Evolutionary conservation across 2,888 invertebrate genomes (phyloP).

Genomic region (Drosophila limbata): DNA sequence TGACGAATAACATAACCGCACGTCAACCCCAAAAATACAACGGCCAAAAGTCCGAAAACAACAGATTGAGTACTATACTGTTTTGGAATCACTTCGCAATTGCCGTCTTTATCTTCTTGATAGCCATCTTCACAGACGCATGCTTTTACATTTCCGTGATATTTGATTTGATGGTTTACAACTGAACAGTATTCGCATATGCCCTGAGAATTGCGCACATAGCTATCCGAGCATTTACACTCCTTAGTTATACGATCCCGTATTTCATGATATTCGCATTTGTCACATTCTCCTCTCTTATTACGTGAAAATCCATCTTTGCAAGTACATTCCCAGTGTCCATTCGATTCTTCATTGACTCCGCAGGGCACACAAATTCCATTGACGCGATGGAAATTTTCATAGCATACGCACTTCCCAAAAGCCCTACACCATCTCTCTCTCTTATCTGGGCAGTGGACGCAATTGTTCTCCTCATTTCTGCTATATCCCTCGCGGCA

Average conservation of each 20-base stretch:
- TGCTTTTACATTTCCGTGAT: background rate
- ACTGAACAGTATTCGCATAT: background rate
- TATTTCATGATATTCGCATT: background rate
- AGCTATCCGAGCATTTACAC: background rate
- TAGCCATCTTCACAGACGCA: background rate
- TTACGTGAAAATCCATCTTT: background rate
- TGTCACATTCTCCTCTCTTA: background rate
- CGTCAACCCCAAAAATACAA: background rate
- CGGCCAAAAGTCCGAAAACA: background rate
- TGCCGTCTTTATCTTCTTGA: background rate
- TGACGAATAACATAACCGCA: background rate
- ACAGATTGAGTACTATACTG: background rate
- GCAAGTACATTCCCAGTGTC: background rate
- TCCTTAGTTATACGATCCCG: background rate
- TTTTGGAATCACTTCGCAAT: background rate
- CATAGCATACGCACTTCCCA: background rate
- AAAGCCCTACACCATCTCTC: background rate
- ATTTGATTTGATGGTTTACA: background rate
- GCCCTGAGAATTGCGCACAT: background rate
- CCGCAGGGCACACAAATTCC: background rate
- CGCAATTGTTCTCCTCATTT: background rate
- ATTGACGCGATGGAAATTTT: background rate
- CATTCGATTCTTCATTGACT: background rate
- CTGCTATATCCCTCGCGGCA: background rate
- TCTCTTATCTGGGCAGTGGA: background rate